Percentiles rank a stretch among this genome's conserved stretches.
Conservation (phyloP, 2,797 vertebrate species). For the Perdix hodgsoniae region DNA sequence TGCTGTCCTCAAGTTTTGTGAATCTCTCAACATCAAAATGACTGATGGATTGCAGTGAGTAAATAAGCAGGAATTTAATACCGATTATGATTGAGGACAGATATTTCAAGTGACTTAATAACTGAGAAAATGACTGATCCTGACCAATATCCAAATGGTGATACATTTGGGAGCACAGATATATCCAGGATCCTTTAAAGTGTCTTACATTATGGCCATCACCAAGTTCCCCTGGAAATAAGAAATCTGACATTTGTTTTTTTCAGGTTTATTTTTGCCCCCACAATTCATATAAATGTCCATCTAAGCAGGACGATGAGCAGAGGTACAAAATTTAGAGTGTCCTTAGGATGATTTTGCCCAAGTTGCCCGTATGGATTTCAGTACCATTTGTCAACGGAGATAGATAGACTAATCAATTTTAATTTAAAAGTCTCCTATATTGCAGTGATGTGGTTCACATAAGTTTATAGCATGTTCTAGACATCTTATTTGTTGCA, state of each 20-base stretch:
- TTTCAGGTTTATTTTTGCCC: not conserved
- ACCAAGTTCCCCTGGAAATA: not conserved
- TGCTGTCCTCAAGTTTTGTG: not conserved
- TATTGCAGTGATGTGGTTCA: not conserved
- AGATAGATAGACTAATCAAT: slow-evolving; percentile 50
- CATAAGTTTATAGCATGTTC: not conserved
- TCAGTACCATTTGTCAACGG: slow-evolving; percentile 15
- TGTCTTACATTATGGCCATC: not conserved
- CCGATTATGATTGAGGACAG: not conserved
- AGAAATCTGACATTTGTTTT: not conserved
- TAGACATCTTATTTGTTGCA: slow-evolving; percentile 38
- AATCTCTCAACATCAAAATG: not conserved
- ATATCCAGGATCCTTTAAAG: not conserved
- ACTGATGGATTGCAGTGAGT: slow-evolving; percentile 15
- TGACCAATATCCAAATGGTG: not conserved
- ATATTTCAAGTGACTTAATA: slow-evolving; percentile 38
- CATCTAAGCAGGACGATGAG: not conserved
- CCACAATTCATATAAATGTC: not conserved
- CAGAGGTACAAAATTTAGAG: slow-evolving; percentile 14
- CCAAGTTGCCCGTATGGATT: not conserved
- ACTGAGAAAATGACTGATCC: slow-evolving; percentile 51
- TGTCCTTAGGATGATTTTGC: slow-evolving; percentile 22
- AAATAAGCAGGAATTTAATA: slow-evolving; percentile 48
- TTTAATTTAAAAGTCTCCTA: slow-evolving; percentile 43
- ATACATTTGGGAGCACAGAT: not conserved